Evolutionary conservation across 2,888 invertebrate genomes (phyloP), one percentile per base, ranked within the genome.

Genomic region (Mycalesis mineus): DNA sequence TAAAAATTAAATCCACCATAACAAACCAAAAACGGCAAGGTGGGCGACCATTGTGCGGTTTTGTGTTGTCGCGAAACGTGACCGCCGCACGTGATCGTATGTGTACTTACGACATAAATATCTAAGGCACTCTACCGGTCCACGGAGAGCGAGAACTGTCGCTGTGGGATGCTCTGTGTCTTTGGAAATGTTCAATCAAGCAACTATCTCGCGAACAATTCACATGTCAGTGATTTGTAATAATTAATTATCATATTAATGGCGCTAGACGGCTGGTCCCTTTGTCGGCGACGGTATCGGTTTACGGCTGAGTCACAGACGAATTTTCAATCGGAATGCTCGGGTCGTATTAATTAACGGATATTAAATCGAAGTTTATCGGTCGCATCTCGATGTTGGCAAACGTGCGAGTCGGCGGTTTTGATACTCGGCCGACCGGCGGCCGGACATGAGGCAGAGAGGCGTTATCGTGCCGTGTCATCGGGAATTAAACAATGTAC

Each of bases 341-440:
- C 78, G 82, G 79, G 77, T 82, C 78, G 87, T 85, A 88, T 89
- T 88, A 88, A 88, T 89, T 88, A 89, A 88, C 88, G 84, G 82
- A 86, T 87, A 86, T 88, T 84, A 86, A 87, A 88, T 83, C 82
- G 82, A 82, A 84, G 80, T 88, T 89, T 88, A 89, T 88, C 88
- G 83, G 74, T 71, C 77, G 73, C 80, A 89, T 88, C 87, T 88
- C 82, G 80, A 77, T 80, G 83, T 87, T 88, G 88, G 84, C 86
- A 86, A 88, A 88, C 88, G 79, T 76, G 82, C 74, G 78, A 73
- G 78, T 74, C 84, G 85, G 84, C 79, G 72, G 81, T 77, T 84
- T 79, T 79, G 82, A 84, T 79, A 77, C 75, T 74, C 64, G 70
- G 67, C 75, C 75, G 75, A 78, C 68, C 72, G 73, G 70, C 74